Evolutionary conservation across 1,140 invertebrate species (phyloP).

Genomic region (Wasmannia auropunctata): DNA sequence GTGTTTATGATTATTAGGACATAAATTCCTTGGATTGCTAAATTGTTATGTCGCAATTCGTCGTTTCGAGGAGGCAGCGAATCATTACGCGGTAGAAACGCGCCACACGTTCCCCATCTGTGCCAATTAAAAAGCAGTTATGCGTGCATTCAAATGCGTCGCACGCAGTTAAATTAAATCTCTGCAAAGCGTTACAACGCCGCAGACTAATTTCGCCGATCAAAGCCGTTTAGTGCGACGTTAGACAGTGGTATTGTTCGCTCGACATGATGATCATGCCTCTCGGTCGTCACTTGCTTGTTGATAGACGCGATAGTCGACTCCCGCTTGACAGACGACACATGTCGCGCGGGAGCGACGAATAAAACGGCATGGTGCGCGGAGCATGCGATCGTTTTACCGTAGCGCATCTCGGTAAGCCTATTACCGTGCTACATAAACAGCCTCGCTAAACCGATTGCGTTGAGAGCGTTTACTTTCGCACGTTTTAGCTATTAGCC

Average conservation of each 20-base stretch:
- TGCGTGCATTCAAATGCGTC: neutral
- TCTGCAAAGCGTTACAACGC: constrained; percentile 6
- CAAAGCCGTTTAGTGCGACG: constrained; percentile 31
- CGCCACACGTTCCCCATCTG: neutral
- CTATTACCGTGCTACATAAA: constrained; percentile 72
- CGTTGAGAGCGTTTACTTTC: constrained; percentile 74
- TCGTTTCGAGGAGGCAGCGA: neutral
- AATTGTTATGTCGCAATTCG: neutral
- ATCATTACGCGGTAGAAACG: neutral
- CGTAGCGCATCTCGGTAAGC: constrained; percentile 60
- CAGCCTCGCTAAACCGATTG: constrained; percentile 70
- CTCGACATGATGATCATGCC: neutral
- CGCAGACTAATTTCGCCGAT: constrained; percentile 52
- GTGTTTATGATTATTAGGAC: neutral
- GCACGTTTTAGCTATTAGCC: constrained; percentile 77
- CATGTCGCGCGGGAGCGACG: neutral
- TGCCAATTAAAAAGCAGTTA: constrained; percentile 52
- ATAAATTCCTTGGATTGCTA: neutral
- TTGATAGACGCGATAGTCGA: constrained; percentile 34
- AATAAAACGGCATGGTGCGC: constrained; percentile 18
- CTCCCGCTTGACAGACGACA: neutral
- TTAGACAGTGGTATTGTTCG: constrained; percentile 26
- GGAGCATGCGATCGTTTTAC: constrained; percentile 27
- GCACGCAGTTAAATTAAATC: constrained; percentile 55
- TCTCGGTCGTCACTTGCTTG: constrained; percentile 10